Evolutionary conservation across 2,888 invertebrate species (phyloP).

Genomic region (Lumbricus terrestris): DNA sequence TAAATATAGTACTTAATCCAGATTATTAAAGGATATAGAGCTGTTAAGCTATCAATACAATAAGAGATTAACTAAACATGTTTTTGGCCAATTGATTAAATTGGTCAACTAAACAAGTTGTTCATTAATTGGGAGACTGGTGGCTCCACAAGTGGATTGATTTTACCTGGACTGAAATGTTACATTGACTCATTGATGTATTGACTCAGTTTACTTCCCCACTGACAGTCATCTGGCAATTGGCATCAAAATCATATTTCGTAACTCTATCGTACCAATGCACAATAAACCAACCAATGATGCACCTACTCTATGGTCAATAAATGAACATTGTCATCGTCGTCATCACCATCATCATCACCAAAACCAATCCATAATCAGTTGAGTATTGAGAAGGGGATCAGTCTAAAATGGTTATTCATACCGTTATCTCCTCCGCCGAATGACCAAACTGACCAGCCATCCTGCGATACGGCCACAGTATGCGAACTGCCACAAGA

Average conservation of each 20-base stretch:
- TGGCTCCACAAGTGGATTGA: background rate
- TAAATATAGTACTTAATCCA: background rate
- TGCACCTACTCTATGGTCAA: too few relatives aligned
- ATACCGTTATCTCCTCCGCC: constrained; percentile 64
- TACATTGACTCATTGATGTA: background rate
- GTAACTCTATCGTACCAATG: too few relatives aligned
- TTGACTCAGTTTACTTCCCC: background rate
- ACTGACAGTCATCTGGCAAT: background rate
- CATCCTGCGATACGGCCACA: constrained; percentile 66
- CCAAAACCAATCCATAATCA: too few relatives aligned
- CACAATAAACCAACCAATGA: too few relatives aligned
- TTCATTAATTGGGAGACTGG: background rate
- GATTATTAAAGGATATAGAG: background rate
- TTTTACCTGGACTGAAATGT: background rate
- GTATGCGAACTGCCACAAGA: constrained; percentile 70
- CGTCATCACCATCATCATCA: too few relatives aligned
- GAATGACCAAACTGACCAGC: constrained; percentile 67
- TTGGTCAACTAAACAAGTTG: background rate
- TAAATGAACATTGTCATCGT: too few relatives aligned
- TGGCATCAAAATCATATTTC: background rate
- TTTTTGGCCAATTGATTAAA: background rate
- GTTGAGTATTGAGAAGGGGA: background rate
- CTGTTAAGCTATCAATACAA: background rate
- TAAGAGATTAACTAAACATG: background rate
- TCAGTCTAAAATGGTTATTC: background rate